Conservation (phyloP, 2,888 invertebrate genomes). For the Drosophila mayaguana region DNA sequence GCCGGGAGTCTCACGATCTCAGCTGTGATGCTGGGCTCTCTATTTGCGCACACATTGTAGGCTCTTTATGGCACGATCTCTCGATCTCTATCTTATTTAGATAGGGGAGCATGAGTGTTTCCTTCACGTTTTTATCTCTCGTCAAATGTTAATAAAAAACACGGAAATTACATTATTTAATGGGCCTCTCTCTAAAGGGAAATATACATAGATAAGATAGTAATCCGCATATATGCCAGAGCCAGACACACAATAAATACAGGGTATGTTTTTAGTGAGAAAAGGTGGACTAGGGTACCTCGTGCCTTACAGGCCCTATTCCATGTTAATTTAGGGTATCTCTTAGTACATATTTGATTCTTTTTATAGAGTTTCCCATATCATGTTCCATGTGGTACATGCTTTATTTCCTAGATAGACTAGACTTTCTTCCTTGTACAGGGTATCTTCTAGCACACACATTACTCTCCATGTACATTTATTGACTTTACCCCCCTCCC, state of each 20-base stretch:
- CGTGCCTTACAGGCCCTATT: no score
- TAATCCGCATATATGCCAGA: background rate
- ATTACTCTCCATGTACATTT: background rate
- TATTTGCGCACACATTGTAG: conserved; percentile 1
- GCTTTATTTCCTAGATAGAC: no score
- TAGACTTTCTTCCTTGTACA: background rate
- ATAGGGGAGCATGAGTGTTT: background rate
- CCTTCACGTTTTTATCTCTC: conserved; percentile 4
- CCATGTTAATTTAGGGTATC: background rate
- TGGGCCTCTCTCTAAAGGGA: background rate
- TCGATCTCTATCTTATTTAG: background rate
- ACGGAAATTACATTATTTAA: background rate
- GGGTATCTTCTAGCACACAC: background rate
- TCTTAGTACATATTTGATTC: no score
- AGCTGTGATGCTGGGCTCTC: background rate
- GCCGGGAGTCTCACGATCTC: background rate
- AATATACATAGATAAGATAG: background rate
- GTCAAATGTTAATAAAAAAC: background rate
- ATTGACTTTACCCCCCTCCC: background rate
- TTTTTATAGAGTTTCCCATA: no score
- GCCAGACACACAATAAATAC: background rate
- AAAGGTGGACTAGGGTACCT: no score
- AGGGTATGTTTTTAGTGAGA: background rate
- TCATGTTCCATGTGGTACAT: background rate
- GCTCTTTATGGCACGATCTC: background rate